phyloP scores from a whole-genome alignment of 1,140 invertebrate species.

The Bombus superbus region DNA sequence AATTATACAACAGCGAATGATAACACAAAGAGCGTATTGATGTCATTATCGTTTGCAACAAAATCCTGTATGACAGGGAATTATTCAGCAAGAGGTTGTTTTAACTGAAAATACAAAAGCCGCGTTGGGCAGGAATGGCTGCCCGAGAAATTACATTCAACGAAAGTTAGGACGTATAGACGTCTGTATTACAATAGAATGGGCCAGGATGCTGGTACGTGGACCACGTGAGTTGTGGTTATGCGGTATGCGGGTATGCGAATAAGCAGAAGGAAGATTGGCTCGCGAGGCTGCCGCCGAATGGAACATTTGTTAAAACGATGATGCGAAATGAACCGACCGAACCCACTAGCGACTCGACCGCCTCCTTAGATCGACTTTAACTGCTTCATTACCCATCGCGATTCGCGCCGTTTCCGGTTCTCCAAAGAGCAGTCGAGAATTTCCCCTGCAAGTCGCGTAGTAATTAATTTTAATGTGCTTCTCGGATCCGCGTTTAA shows the following conservation, averaged over 20 bases:
- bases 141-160: neutral
- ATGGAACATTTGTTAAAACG: constrained; percentile 35
- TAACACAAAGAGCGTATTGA: too few relatives aligned
- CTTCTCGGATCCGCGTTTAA: neutral
- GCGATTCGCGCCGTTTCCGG: neutral
- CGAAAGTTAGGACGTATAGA: constrained; percentile 22
- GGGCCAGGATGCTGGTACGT: constrained; percentile 13
- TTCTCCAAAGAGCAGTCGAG: neutral
- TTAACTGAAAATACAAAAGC: too few relatives aligned
- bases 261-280: constrained; percentile 36
- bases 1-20: too few relatives aligned
- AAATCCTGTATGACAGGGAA: too few relatives aligned
- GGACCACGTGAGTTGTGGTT: constrained; percentile 45
- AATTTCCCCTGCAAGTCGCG: neutral
- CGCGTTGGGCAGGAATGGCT: too few relatives aligned
- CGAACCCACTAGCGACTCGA: neutral
- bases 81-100: too few relatives aligned
- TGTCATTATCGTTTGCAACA: too few relatives aligned
- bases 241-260: constrained; percentile 46
- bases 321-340: constrained; percentile 42
- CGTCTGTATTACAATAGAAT: constrained; percentile 21
- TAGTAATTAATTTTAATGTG: neutral
- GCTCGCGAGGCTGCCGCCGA: constrained; percentile 20
- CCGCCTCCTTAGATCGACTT: neutral
- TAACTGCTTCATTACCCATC: neutral